These are phyloP conservation scores for Mercenaria mercenaria DNA, from an alignment of 1,140 invertebrate species.

Conservation along the genomic window DNA sequence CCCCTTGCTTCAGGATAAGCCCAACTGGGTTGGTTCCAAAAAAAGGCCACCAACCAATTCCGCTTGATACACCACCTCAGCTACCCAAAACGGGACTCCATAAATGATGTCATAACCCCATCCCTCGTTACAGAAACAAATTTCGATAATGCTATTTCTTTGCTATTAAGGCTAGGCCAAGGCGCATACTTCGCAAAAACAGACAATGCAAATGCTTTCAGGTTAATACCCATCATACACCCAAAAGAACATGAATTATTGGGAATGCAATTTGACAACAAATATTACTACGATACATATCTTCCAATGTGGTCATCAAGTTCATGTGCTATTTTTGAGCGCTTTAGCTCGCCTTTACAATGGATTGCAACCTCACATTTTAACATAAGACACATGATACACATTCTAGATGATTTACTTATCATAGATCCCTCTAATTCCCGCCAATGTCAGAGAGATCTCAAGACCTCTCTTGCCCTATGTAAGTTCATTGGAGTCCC, in stretches of 20 bases:
- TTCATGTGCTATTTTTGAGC: constrained; percentile 66
- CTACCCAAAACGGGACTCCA: background rate
- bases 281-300: constrained; percentile 63
- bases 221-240: constrained; percentile 51
- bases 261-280: constrained; percentile 3
- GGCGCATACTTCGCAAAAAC: constrained; percentile 26
- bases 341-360: constrained; percentile 52
- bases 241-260: constrained; percentile 22
- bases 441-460: background rate
- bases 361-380: constrained; percentile 58
- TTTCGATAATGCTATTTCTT: constrained; percentile 8
- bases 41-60: background rate
- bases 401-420: constrained; percentile 69
- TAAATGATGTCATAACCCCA: constrained; percentile 13
- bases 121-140: background rate
- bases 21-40: constrained; percentile 28
- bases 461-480: constrained; percentile 15
- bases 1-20: background rate
- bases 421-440: constrained; percentile 14
- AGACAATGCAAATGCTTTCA: constrained; percentile 40
- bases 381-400: constrained; percentile 14
- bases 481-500: constrained; percentile 39
- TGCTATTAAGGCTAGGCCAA: background rate
- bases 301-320: constrained; percentile 65
- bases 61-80: constrained; percentile 25